Percentiles rank a stretch among this genome's conserved stretches.
phyloP scores from a whole-genome alignment of 2,113 vertebrate genomes.

The Calyptommatus sinebrachiatus region DNA sequence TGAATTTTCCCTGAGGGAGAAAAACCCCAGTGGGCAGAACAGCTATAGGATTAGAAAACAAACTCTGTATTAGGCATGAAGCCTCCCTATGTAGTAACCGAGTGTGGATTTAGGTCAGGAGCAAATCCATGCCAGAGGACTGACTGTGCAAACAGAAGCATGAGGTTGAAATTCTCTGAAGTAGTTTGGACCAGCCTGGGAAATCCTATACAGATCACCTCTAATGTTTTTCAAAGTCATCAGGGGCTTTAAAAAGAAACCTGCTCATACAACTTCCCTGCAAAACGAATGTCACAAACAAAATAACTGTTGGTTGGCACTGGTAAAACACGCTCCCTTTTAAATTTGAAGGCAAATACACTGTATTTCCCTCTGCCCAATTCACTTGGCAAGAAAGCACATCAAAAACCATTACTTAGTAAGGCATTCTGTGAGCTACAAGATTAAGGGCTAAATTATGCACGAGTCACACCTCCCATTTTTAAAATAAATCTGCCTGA shows the following conservation, averaged over 20 bases:
- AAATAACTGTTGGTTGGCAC: rapidly evolving
- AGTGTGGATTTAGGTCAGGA: conserved; percentile 53
- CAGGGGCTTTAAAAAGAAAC: conserved; percentile 24
- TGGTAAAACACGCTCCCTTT: neutral
- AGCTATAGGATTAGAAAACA: conserved; percentile 33
- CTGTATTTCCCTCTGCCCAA: conserved; percentile 24
- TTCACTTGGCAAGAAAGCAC: neutral
- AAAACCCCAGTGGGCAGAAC: neutral
- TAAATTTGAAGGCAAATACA: conserved; percentile 26
- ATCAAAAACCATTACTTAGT: conserved; percentile 30
- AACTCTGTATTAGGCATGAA: conserved; percentile 27
- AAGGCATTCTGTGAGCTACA: neutral
- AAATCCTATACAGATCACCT: conserved; percentile 69
- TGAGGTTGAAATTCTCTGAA: conserved; percentile 37
- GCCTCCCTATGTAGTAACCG: conserved; percentile 47
- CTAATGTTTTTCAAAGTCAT: conserved; percentile 70
- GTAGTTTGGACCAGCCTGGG: conserved; percentile 58
- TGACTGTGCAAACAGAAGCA: conserved; percentile 40
- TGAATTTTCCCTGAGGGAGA: no score
- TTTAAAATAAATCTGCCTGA: no score
- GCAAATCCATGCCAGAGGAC: conserved; percentile 31
- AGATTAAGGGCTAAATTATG: neutral
- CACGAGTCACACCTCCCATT: no score
- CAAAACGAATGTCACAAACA: neutral
- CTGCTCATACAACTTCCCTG: neutral